Conservation (phyloP, 2,888 invertebrate species). For the Tupiocoris notatus region DNA sequence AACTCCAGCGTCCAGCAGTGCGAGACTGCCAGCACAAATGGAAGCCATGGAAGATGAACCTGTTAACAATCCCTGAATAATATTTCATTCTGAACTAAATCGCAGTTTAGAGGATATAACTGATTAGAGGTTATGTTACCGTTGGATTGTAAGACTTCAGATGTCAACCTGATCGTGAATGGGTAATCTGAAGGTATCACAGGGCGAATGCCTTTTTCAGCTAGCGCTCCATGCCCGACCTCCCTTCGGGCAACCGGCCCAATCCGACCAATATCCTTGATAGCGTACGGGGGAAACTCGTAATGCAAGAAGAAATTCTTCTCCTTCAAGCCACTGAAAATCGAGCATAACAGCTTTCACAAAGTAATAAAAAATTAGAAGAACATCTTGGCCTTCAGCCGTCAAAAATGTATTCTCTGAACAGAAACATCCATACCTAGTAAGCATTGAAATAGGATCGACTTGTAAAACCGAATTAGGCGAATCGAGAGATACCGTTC, state of each 20-base stretch:
- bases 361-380: background rate
- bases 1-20: constrained; percentile 95
- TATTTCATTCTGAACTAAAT: constrained; percentile 13
- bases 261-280: constrained; percentile 81
- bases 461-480: constrained; percentile 85
- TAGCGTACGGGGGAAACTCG: constrained; percentile 98
- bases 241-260: constrained; percentile 80
- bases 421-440: constrained; percentile 65
- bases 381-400: too few species aligned
- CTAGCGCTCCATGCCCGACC: constrained; percentile 94
- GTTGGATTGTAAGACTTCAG: constrained; percentile 92
- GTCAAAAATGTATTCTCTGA: constrained; percentile 5
- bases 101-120: constrained; percentile 9
- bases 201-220: constrained; percentile 83
- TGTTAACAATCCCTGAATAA: too few species aligned
- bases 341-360: too few species aligned
- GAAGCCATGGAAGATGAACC: constrained; percentile 99
- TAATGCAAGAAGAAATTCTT: constrained; percentile 98
- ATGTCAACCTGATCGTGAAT: constrained; percentile 85
- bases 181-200: constrained; percentile 81
- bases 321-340: constrained; percentile 78
- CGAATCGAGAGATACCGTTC: constrained; percentile 93
- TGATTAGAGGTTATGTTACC: constrained; percentile 64
- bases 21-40: constrained; percentile 92
- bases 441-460: constrained; percentile 82